A percentile compares a stretch with the other conserved stretches of the same genome.
Conservation (phyloP, 2,888 invertebrate genomes). For the Dryobota labecula region DNA sequence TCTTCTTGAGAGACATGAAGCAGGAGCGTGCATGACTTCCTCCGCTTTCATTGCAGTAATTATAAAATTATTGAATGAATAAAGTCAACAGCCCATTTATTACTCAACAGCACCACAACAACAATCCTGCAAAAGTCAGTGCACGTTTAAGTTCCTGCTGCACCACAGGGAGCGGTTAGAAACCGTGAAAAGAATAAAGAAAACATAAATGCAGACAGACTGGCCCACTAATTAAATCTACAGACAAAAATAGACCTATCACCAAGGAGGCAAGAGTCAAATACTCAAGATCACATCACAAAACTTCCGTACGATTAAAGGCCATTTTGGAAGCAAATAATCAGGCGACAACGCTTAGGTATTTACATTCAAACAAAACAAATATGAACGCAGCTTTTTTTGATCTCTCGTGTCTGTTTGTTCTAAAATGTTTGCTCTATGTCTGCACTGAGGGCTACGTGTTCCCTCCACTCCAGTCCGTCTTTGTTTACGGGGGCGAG, state of each 20-base stretch:
- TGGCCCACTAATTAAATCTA: constrained; percentile 13
- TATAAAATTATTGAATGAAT: constrained; percentile 37
- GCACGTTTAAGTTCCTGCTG: constrained; percentile 43
- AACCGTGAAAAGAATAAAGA: constrained; percentile 57
- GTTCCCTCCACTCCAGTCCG: constrained; percentile 79
- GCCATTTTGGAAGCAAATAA: constrained; percentile 51
- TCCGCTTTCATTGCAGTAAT: constrained; percentile 14
- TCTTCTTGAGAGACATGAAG: background rate
- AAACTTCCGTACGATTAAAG: background rate
- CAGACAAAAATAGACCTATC: constrained; percentile 18
- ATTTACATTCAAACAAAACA: constrained; percentile 65
- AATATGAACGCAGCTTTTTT: constrained; percentile 71
- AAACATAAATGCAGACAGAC: constrained; percentile 62
- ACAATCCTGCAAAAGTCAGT: constrained; percentile 41
- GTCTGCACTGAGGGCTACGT: constrained; percentile 73
- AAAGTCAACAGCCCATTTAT: constrained; percentile 25
- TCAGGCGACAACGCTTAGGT: constrained; percentile 43
- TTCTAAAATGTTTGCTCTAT: constrained; percentile 80
- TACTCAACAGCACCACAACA: constrained; percentile 10
- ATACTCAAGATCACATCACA: constrained; percentile 2
- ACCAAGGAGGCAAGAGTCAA: constrained; percentile 16
- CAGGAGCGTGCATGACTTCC: background rate
- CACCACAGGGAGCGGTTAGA: constrained; percentile 25
- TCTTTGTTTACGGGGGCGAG: constrained; percentile 81
- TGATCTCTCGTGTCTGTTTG: constrained; percentile 76